Conservation (phyloP, 2,888 invertebrate species). For the Polydrusus pterygomalis region DNA sequence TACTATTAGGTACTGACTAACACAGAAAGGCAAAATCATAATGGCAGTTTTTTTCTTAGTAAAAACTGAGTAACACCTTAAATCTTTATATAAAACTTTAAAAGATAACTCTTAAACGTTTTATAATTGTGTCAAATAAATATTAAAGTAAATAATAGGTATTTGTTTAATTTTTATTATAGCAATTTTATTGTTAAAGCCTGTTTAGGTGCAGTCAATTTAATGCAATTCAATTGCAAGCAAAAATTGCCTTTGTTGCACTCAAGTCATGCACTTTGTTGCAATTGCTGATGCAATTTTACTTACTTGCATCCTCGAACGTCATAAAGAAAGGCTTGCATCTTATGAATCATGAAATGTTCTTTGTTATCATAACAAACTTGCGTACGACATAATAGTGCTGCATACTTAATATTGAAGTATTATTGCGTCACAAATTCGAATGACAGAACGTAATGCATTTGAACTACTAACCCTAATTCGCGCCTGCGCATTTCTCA, state of each 20-base stretch:
- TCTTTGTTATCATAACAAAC: too few relatives aligned
- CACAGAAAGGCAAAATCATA: constrained; percentile 27
- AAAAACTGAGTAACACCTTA: constrained; percentile 20
- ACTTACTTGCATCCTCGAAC: too few relatives aligned
- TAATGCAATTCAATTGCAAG: too few relatives aligned
- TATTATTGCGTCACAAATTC: background rate
- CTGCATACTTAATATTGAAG: constrained; percentile 1
- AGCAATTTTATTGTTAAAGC: too few relatives aligned
- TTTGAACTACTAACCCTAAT: constrained; percentile 9
- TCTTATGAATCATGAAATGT: too few relatives aligned
- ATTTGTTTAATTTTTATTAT: constrained; percentile 28
- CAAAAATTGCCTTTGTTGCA: too few relatives aligned
- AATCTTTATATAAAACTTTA: constrained; percentile 29
- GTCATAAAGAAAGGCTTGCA: too few relatives aligned
- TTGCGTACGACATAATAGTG: too few relatives aligned
- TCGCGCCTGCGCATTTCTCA: background rate
- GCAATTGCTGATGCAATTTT: too few relatives aligned
- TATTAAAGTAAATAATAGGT: constrained; percentile 10
- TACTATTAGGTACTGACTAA: constrained; percentile 49
- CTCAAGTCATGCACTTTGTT: too few relatives aligned
- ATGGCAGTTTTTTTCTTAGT: constrained; percentile 31
- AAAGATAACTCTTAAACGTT: constrained; percentile 46
- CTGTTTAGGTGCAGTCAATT: too few relatives aligned
- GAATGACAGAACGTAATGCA: background rate
- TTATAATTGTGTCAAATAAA: constrained; percentile 54